A percentile compares a stretch with the other conserved stretches of the same genome.
These are phyloP conservation scores for Clitarchus hookeri DNA, from an alignment of 2,888 invertebrate species.

Conservation along the genomic window DNA sequence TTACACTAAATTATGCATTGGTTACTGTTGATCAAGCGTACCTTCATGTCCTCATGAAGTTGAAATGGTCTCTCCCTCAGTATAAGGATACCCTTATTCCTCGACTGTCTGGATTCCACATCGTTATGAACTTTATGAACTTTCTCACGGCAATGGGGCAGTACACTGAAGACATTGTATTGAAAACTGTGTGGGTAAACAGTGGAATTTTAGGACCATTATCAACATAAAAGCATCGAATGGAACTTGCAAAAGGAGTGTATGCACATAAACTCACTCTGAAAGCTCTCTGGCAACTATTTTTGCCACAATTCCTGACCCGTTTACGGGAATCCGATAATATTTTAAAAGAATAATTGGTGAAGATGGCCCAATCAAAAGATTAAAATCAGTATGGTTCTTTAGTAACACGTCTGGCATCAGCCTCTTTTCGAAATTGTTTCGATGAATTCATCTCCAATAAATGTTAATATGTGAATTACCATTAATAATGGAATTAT, in stretches of 20 bases:
- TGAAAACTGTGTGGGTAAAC: constrained; percentile 28
- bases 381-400: constrained; percentile 63
- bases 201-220: constrained; percentile 41
- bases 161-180: constrained; percentile 11
- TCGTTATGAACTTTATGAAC: constrained; percentile 28
- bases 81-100: constrained; percentile 28
- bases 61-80: constrained; percentile 25
- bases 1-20: background rate
- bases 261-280: constrained; percentile 30
- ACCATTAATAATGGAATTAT: background rate
- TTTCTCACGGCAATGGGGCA: too few species aligned
- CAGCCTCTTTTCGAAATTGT: constrained; percentile 16
- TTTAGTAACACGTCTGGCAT: constrained; percentile 61
- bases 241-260: constrained; percentile 30
- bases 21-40: constrained; percentile 9
- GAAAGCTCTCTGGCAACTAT: constrained; percentile 29
- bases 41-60: background rate
- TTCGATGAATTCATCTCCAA: constrained; percentile 7
- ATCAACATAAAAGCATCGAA: constrained; percentile 25
- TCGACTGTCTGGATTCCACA: constrained; percentile 30
- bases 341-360: constrained; percentile 31
- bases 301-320: too few species aligned
- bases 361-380: background rate
- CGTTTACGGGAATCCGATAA: constrained; percentile 23
- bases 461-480: background rate